Evolutionary conservation across 2,113 vertebrate species (phyloP).

Genomic region (Dolichallabes microphthalmus): DNA sequence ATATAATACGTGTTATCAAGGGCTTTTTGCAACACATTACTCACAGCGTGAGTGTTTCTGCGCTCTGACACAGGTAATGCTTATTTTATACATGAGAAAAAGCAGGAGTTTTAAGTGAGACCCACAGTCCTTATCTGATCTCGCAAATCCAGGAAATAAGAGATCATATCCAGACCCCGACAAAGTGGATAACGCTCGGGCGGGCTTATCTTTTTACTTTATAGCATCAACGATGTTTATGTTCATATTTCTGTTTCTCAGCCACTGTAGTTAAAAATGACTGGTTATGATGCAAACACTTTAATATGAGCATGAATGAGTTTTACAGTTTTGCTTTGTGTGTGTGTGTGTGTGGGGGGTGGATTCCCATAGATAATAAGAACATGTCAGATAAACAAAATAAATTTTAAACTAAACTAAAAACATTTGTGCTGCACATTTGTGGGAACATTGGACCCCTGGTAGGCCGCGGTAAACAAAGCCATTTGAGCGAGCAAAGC

Average conservation of each 20-base stretch:
- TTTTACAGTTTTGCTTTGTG: too few species aligned
- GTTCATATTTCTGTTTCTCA: constrained; percentile 10
- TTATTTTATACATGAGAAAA: constrained; percentile 47
- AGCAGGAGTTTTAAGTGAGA: constrained; percentile 35
- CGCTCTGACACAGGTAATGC: constrained; percentile 56
- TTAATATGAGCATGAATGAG: not conserved
- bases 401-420: not conserved
- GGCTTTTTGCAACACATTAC: constrained; percentile 41
- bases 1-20: constrained; percentile 51
- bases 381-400: constrained; percentile 20
- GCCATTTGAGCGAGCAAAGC: not conserved
- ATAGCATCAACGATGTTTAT: constrained; percentile 1
- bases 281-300: not conserved
- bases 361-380: constrained; percentile 5
- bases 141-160: constrained; percentile 49
- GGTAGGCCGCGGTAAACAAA: constrained; percentile 20
- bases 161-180: constrained; percentile 49
- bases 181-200: constrained; percentile 24
- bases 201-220: not conserved
- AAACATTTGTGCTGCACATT: not conserved
- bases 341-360: too few species aligned
- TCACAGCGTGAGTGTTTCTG: constrained; percentile 25
- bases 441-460: not conserved
- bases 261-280: not conserved
- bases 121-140: constrained; percentile 50